phyloP scores from a whole-genome alignment of 2,113 vertebrate species.

The Reinhardtius hippoglossoides region DNA sequence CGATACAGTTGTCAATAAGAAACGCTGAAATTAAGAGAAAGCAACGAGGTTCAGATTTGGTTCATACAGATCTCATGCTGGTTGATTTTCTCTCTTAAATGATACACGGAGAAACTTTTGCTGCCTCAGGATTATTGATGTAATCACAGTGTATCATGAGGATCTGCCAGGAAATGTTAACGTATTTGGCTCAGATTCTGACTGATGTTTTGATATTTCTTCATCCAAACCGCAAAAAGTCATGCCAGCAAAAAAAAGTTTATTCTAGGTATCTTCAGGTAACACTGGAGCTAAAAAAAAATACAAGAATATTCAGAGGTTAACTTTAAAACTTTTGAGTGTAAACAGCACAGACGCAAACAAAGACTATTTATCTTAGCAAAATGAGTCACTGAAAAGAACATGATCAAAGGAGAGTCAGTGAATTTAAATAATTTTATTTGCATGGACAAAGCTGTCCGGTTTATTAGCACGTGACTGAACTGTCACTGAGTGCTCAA shows the following conservation, averaged over 20 bases:
- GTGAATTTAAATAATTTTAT: neutral
- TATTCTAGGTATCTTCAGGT: neutral
- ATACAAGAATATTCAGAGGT: too few species aligned
- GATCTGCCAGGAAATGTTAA: neutral
- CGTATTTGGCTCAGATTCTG: neutral
- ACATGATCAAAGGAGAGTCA: too few species aligned
- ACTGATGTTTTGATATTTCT: neutral
- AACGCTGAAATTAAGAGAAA: too few species aligned
- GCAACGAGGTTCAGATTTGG: neutral
- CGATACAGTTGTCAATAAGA: too few species aligned
- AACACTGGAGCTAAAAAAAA: neutral
- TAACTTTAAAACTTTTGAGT: too few species aligned
- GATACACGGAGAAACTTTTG: neutral
- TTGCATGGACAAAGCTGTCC: neutral
- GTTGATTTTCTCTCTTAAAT: too few species aligned
- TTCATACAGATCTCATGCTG: neutral
- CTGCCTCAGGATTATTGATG: neutral
- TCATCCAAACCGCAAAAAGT: slow-evolving; percentile 9
- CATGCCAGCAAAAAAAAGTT: neutral
- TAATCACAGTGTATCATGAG: slow-evolving; percentile 5
- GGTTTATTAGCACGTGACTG: neutral
- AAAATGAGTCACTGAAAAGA: too few species aligned
- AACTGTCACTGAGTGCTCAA: neutral
- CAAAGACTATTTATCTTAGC: neutral
- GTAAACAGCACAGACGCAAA: neutral